Evolutionary conservation across 2,888 invertebrate genomes (phyloP).

Genomic region (Agapostemon virescens): DNA sequence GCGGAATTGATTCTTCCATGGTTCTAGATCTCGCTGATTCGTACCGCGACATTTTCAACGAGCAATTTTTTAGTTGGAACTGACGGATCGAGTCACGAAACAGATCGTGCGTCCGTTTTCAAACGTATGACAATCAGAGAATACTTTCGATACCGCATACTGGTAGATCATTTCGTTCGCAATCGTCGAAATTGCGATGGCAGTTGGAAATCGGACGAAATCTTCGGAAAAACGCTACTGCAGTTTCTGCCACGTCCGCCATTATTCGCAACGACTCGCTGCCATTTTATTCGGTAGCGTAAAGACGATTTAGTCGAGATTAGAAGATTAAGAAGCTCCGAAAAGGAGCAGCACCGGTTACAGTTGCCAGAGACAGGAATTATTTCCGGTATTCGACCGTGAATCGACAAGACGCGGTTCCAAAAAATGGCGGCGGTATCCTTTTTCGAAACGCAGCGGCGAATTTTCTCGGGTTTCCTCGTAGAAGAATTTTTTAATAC

Average conservation of each 20-base stretch:
- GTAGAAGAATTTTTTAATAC: background rate
- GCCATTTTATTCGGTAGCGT: background rate
- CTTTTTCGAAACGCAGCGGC: background rate
- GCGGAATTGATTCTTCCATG: constrained; percentile 76
- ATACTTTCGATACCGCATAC: background rate
- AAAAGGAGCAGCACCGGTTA: background rate
- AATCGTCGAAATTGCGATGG: background rate
- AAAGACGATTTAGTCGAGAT: background rate
- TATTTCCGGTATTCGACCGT: background rate
- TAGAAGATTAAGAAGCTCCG: no score
- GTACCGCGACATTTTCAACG: background rate
- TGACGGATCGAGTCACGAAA: background rate
- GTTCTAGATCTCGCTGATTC: background rate
- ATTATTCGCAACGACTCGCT: background rate
- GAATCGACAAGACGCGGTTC: background rate
- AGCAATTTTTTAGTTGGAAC: background rate
- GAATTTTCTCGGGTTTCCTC: no score
- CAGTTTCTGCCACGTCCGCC: no score
- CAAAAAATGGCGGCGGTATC: no score
- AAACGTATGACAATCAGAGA: background rate
- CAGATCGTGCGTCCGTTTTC: background rate
- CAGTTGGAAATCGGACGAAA: no score
- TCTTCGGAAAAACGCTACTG: background rate
- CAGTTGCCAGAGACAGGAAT: background rate
- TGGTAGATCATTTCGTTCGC: no score